Evolutionary conservation across 2,113 vertebrate genomes (phyloP).

Genomic region (Antennarius striatus): DNA sequence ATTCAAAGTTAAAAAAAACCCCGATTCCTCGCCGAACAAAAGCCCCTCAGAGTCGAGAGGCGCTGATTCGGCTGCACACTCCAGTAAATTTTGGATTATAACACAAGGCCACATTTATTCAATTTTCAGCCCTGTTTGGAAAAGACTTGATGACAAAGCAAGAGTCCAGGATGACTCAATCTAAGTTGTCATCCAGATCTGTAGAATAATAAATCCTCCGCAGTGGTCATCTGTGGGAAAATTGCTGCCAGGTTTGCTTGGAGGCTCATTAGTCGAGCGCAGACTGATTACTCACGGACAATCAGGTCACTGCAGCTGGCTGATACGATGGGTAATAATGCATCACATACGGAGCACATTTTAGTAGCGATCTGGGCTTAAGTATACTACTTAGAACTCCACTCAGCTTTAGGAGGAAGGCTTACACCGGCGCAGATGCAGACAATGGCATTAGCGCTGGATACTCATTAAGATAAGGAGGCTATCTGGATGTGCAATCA

Average conservation of each 20-base stretch:
- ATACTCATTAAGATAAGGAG: constrained; percentile 73
- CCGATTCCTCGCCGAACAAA: constrained; percentile 41
- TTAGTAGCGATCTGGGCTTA: constrained; percentile 43
- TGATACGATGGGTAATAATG: constrained; percentile 49
- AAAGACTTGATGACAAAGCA: constrained; percentile 44
- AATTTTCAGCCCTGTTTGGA: constrained; percentile 31
- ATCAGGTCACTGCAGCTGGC: constrained; percentile 49
- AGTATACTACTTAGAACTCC: constrained; percentile 49
- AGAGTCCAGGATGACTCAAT: constrained; percentile 53
- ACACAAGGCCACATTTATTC: constrained; percentile 50
- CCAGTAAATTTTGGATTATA: constrained; percentile 45
- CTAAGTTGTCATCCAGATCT: constrained; percentile 47
- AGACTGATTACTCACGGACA: constrained; percentile 39
- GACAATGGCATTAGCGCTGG: constrained; percentile 71
- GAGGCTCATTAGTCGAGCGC: constrained; percentile 43
- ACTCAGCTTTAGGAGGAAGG: constrained; percentile 54
- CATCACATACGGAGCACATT: constrained; percentile 42
- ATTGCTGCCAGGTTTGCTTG: constrained; percentile 54
- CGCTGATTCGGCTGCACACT: constrained; percentile 41
- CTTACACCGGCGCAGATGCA: constrained; percentile 48
- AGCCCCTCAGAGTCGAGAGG: constrained; percentile 30
- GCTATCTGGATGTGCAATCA: constrained; percentile 65
- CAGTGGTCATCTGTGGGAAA: constrained; percentile 52
- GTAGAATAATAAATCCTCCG: constrained; percentile 50
- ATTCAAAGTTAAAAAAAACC: constrained; percentile 28